A percentile compares a stretch with the other conserved stretches of the same genome.
These are phyloP conservation scores for Drosophila subsilvestris DNA, from an alignment of 2,888 invertebrate species.

Conservation along the genomic window DNA sequence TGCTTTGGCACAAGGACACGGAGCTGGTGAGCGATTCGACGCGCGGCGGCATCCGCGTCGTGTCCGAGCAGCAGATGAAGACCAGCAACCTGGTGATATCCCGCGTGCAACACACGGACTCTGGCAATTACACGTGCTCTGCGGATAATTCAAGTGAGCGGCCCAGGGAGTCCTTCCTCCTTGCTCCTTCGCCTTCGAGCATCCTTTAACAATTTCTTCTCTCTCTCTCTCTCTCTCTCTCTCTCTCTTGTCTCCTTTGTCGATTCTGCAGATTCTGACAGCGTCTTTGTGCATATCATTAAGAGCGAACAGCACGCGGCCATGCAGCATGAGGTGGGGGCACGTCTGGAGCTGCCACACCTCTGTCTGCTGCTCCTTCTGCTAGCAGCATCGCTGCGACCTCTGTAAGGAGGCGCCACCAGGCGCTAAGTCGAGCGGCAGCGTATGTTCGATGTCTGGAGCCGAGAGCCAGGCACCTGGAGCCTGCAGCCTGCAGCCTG, in stretches of 20 bases:
- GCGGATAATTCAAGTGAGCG: conserved; percentile 90
- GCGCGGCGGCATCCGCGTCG: conserved; percentile 93
- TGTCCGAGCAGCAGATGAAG: conserved; percentile 93
- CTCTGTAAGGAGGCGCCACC: conserved; percentile 34
- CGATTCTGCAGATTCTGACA: conserved; percentile 88
- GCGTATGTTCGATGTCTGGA: conserved; percentile 69
- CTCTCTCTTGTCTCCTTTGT: conserved; percentile 51
- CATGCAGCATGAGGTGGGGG: conserved; percentile 85
- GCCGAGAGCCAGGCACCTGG: neutral
- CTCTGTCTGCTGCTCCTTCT: conserved; percentile 67
- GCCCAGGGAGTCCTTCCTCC: neutral
- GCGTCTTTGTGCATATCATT: conserved; percentile 92
- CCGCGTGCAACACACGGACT: conserved; percentile 86
- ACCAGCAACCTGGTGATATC: conserved; percentile 94
- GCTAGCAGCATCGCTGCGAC: conserved; percentile 52
- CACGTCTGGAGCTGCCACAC: conserved; percentile 76
- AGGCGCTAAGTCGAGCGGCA: conserved; percentile 55
- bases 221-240: no score
- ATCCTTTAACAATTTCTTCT: conserved; percentile 2
- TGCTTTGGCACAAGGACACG: conserved; percentile 93
- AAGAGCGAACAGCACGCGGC: conserved; percentile 90
- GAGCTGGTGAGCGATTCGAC: conserved; percentile 93
- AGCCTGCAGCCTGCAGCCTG: conserved; percentile 24
- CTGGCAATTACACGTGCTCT: conserved; percentile 95
- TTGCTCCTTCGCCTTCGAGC: neutral